Base-by-base conservation (phyloP, 2,797 vertebrate species). In the Synanceia verrucosa region DNA sequence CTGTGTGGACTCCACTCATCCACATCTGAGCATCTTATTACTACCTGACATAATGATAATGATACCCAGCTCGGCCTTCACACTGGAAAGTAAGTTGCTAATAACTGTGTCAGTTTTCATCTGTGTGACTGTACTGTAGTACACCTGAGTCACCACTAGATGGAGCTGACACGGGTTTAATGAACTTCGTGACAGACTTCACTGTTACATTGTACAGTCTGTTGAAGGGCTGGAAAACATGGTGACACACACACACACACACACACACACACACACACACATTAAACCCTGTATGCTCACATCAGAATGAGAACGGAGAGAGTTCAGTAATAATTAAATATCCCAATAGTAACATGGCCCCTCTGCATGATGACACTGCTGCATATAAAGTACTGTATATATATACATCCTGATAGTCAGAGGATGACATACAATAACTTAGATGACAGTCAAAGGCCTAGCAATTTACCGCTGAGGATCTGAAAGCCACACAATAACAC, bases 121-220 rank as follows among this genome's bases (percentile, higher is more conserved):
- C 1, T 0, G 36, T 9, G 31, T 12, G 21, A 1, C 4, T 9
- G n/a, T 16, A 0, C 8, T 81, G 83, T n/a, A 57, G 43, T 86
- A 74, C 10, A 4, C 0, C n/a, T 2, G 0, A 36, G 9, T 10
- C 2, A 6, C 89, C 91, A 81, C 89, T 23, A 88, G 91, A 85
- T 82, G 83, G 86, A 7, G 88, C 73, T 67, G n/a, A 58, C 51
- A 31, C 4, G 12, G 79, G 52, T 39, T 67, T 36, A 70, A 79
- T 67, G 64, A 51, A 26, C 44, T 46, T 44, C 2, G 13, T 56
- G 46, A 56, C 39, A 34, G 3, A 21, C 1, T 2, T 26, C 3
- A 48, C 19, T n/a, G 41, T 51, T 5, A 31, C 21, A 67, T 18
- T 11, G 26, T 6, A 36, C 2, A 21, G 34, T 16, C 23, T 76